These are phyloP conservation scores for Metaphire vulgaris DNA, from an alignment of 1,140 invertebrate genomes.

Conservation along the genomic window DNA sequence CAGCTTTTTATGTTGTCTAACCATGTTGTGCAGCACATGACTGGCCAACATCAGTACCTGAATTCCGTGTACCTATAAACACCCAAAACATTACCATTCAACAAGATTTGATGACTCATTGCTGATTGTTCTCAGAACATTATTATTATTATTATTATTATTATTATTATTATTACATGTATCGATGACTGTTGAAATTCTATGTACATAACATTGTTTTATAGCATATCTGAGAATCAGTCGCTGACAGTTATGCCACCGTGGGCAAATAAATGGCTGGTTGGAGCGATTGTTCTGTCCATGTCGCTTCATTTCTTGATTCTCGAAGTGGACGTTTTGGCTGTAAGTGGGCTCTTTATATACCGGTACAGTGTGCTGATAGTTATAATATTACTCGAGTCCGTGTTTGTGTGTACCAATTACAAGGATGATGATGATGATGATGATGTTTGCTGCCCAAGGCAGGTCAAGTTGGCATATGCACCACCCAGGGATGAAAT, in stretches of 20 bases:
- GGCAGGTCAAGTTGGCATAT: background rate
- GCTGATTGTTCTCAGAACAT: no score
- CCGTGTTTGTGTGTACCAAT: no score
- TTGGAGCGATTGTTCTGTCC: constrained; percentile 93
- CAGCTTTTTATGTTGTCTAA: no score
- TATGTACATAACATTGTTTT: background rate
- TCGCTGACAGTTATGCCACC: constrained; percentile 96
- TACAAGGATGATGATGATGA: no score
- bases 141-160: no score
- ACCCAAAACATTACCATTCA: background rate
- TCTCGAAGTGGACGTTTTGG: constrained; percentile 94
- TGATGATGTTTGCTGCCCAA: background rate
- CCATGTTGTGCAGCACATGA: no score
- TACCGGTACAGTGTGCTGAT: background rate
- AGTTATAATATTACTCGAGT: background rate
- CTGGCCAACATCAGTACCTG: background rate
- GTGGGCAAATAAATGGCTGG: constrained; percentile 95
- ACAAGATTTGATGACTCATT: no score
- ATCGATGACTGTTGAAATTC: background rate
- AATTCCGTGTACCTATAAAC: background rate
- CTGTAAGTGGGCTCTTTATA: constrained; percentile 87
- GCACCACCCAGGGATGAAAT: no score
- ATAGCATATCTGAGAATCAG: constrained; percentile 74
- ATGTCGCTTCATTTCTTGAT: constrained; percentile 99
- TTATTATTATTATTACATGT: background rate